Base-by-base conservation (phyloP, 2,797 vertebrate species). In the Myiotriccus ornatus region DNA sequence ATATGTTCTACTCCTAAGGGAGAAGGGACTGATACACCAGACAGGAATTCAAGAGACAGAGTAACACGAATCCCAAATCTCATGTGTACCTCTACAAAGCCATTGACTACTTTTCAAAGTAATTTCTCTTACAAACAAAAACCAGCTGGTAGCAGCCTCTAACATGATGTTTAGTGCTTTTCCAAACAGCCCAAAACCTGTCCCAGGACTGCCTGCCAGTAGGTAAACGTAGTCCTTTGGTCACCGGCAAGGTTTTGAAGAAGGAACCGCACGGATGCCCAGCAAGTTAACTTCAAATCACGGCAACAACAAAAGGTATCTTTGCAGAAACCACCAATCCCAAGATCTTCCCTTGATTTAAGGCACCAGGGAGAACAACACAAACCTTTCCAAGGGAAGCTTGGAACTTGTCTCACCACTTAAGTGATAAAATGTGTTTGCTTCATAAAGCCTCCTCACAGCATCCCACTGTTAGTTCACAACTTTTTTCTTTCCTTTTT, bases 311-410 rank as follows among this genome's bases (percentile, higher is more conserved):
- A 75, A 67, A 69, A 94, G 41, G 49, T 93, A 75, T 11, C 64
- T 86, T 23, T 14, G 43, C 6, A 91, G 35, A 68, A 94, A 82
- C 53, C 13, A 89, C 53, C 71, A 90, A 41, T 64, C 65, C 32
- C 88, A 92, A 94, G 5, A n/a, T 81, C 71, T 52, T 89, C 43
- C 39, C 62, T 35, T 62, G 11, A 67, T 64, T 85, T 65, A 77
- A 91, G 34, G 70, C 65, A 95, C 39, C 63, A 87, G 32, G 15
- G 41, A 94, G 96, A 97, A 95, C 83, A 96, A 84, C 12, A 93
- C 14, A 95, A 97, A 95, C 67, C 79, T 59, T 90, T 96, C 27
- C 94, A 94, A 95, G 93, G 50, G 79, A 93, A 96, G 62, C 62
- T 47, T 81, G 65, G 75, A 94, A 84, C 24, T 30, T 56, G 64